Base-by-base conservation (phyloP, 2,113 vertebrate genomes). In the Microtus oregoni region DNA sequence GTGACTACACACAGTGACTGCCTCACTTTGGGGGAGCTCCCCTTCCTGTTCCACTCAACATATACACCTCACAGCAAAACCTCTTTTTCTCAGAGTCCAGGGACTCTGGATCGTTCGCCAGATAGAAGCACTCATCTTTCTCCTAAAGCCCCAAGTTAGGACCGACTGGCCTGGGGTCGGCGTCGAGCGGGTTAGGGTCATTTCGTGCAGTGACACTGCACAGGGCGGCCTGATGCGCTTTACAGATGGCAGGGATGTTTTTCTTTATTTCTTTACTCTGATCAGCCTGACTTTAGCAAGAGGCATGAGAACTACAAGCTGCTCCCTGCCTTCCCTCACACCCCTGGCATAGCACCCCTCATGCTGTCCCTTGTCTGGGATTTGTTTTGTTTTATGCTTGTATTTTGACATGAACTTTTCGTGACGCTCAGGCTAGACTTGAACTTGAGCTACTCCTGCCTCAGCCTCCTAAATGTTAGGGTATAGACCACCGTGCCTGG, bases 181-280 rank as follows among this genome's bases (percentile, higher is more conserved):
- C 70, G 67, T 28, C 20, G 6, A n/a, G 28, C 20, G 7, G 58
- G 55, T 91, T 78, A 93, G 78, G n/a, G 28, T 88, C 70, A 86
- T 55, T 91, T 85, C 12, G 26, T 86, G 26, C 78, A 19, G 0
- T 75, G 12, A 94, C 55, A 35, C 73, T 83, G 44, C 8, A 47
- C 68, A 61, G 14, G 50, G 28, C 5, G 14, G 17, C 67, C 7
- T 38, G 68, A 30, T 81, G 82, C 85, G 32, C 76, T 81, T 82
- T 89, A 9, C 47, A 47, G 70, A 81, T 65, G 63, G 77, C 95
- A 92, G 35, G 41, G 13, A 72, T 75, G 9, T 61, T 91, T 95
- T 83, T 87, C 78, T 86, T 89, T 41, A 15, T 67, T 58, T 95
- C 90, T 91, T 95, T 76, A 50, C 86, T 77, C 61, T 61, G 4